A percentile compares a stretch with the other conserved stretches of the same genome.
Conservation (phyloP, 53 echinoderm and acorn worm species). For the Luidia sarsii region DNA sequence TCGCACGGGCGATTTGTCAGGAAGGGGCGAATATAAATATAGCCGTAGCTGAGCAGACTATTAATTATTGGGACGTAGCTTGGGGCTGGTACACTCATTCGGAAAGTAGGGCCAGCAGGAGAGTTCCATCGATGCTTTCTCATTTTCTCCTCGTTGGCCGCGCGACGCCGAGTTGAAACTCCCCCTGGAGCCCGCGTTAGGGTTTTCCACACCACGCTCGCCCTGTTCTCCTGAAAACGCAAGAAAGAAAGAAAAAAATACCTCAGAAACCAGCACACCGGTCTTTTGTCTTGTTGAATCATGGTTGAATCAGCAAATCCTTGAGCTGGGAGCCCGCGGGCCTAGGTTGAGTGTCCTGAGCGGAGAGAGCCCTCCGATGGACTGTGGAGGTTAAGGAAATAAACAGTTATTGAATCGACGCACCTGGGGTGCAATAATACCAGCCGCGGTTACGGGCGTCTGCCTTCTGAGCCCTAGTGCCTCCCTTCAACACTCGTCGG, state of each 20-base stretch:
- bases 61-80: constrained; percentile 44
- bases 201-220: not conserved
- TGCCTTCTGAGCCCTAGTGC: too few species aligned
- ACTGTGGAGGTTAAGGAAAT: constrained; percentile 46
- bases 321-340: not conserved
- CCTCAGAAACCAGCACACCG: constrained; percentile 23
- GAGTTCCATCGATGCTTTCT: not conserved
- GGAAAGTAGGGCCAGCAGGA: constrained; percentile 27
- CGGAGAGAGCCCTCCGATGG: constrained; percentile 6
- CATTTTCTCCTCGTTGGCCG: too few species aligned
- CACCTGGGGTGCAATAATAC: constrained; percentile 32
- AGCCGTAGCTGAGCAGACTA: constrained; percentile 21
- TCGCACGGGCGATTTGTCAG: not conserved
- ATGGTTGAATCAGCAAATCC: not conserved
- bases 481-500: too few species aligned
- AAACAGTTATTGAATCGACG: constrained; percentile 32
- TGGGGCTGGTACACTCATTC: constrained; percentile 12
- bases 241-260: too few species aligned
- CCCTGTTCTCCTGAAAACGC: too few species aligned
- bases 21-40: not conserved
- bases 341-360: constrained; percentile 43
- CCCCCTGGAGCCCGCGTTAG: too few species aligned
- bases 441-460: too few species aligned
- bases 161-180: too few species aligned
- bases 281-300: not conserved